Conservation (phyloP, 2,797 vertebrate genomes). For the Enteromius unitaeniatus region DNA sequence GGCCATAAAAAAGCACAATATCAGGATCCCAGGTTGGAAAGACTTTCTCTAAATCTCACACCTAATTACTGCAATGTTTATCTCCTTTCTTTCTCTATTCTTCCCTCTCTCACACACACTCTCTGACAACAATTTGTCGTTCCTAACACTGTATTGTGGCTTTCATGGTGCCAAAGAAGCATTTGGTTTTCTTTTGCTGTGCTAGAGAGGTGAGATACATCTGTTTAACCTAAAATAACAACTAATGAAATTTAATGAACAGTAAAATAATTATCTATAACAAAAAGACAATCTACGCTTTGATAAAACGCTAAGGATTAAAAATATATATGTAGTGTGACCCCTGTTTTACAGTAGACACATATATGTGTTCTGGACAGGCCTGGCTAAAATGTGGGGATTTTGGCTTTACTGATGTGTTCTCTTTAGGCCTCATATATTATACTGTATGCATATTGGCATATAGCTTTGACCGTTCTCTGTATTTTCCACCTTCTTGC, state of each 20-base stretch:
- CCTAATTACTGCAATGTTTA: conserved; percentile 41
- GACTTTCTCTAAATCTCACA: conserved; percentile 2
- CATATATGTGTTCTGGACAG: neutral
- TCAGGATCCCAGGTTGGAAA: neutral
- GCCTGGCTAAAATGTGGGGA: neutral
- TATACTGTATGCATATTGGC: neutral
- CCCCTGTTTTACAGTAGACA: too few relatives aligned
- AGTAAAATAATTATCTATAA: neutral
- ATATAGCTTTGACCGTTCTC: neutral
- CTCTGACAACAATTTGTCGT: conserved; percentile 57
- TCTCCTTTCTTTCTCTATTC: conserved; percentile 31
- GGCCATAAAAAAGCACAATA: neutral
- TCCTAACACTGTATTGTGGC: conserved; percentile 60
- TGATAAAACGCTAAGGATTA: neutral
- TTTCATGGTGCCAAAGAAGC: conserved; percentile 52
- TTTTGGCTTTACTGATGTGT: neutral
- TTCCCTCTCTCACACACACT: conserved; percentile 15
- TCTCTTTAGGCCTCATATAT: neutral
- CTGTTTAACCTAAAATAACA: conserved; percentile 33
- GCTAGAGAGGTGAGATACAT: conserved; percentile 33
- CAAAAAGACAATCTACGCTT: neutral
- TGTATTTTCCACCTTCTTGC: neutral
- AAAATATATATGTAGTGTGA: neutral
- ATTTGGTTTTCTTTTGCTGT: conserved; percentile 58
- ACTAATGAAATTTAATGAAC: conserved; percentile 6